A percentile compares a stretch with the other conserved stretches of the same genome.
phyloP scores from a whole-genome alignment of 2,797 vertebrate genomes.

The Pyrocephalus nanus region DNA sequence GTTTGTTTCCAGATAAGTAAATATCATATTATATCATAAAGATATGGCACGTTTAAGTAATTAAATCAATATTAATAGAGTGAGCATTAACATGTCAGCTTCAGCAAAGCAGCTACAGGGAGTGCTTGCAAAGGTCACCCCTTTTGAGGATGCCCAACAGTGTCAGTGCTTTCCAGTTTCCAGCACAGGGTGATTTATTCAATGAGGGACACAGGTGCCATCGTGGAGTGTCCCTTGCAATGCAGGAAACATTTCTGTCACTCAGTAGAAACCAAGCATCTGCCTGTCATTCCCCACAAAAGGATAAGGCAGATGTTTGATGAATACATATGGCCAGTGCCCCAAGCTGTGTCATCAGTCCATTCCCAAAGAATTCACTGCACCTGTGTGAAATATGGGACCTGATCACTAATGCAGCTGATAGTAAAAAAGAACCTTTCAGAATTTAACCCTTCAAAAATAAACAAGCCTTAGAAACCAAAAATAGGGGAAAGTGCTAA shows the following conservation, averaged over 20 bases:
- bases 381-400: accelerated
- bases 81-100: not conserved
- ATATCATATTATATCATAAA: not conserved
- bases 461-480: not conserved
- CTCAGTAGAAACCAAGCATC: not conserved
- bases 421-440: not conserved
- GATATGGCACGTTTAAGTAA: not conserved
- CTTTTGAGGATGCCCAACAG: not conserved
- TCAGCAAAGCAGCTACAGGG: not conserved
- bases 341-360: not conserved
- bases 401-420: not conserved
- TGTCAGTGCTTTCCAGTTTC: not conserved
- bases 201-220: not conserved
- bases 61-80: constrained; percentile 19
- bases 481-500: not conserved
- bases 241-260: not conserved
- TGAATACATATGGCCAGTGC: accelerated
- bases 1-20: not conserved
- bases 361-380: not conserved
- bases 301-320: not conserved
- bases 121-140: not conserved
- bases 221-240: not conserved
- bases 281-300: not conserved
- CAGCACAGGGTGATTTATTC: not conserved
- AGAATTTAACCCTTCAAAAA: not conserved